These are phyloP conservation scores for Patella pellucida DNA, from an alignment of 2,888 invertebrate genomes.

Conservation along the genomic window DNA sequence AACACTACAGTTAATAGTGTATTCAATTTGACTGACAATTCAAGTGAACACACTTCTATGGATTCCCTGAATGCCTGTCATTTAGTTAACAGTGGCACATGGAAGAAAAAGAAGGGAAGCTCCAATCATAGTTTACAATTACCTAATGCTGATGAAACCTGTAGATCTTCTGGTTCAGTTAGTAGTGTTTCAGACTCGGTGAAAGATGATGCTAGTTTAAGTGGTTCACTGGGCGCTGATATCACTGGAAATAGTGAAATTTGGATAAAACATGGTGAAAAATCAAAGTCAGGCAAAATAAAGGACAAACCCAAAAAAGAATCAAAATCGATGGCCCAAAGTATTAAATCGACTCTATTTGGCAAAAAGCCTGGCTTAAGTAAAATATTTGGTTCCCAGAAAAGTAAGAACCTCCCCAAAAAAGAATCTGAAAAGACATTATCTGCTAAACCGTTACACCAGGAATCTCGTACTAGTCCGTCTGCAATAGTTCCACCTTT, in stretches of 20 bases:
- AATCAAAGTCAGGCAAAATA: not conserved
- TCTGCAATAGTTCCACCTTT: slow-evolving; percentile 74
- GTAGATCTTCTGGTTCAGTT: slow-evolving; percentile 41
- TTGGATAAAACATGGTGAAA: slow-evolving; percentile 31
- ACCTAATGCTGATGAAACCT: slow-evolving; percentile 64
- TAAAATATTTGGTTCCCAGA: slow-evolving; percentile 24
- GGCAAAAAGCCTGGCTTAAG: slow-evolving; percentile 24
- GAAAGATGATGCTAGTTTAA: not conserved
- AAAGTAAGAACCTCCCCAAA: slow-evolving; percentile 27
- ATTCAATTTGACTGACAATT: slow-evolving; percentile 8
- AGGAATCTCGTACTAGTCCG: slow-evolving; percentile 30
- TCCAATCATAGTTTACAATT: slow-evolving; percentile 44
- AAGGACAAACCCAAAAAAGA: slow-evolving; percentile 18
- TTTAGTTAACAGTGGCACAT: slow-evolving; percentile 51
- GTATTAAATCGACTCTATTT: slow-evolving; percentile 28
- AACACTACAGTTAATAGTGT: slow-evolving; percentile 1
- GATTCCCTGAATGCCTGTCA: slow-evolving; percentile 41
- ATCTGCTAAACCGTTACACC: slow-evolving; percentile 27
- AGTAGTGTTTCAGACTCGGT: slow-evolving; percentile 24
- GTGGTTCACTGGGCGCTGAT: slow-evolving; percentile 31
- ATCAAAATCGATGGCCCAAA: slow-evolving; percentile 30
- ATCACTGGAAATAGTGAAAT: slow-evolving; percentile 31
- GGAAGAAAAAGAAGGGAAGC: slow-evolving; percentile 51
- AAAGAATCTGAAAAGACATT: slow-evolving; percentile 31
- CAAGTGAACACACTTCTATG: not conserved